These are phyloP conservation scores for Panagrolaimus sp. DNA, from an alignment of 1,140 invertebrate genomes.

Conservation along the genomic window DNA sequence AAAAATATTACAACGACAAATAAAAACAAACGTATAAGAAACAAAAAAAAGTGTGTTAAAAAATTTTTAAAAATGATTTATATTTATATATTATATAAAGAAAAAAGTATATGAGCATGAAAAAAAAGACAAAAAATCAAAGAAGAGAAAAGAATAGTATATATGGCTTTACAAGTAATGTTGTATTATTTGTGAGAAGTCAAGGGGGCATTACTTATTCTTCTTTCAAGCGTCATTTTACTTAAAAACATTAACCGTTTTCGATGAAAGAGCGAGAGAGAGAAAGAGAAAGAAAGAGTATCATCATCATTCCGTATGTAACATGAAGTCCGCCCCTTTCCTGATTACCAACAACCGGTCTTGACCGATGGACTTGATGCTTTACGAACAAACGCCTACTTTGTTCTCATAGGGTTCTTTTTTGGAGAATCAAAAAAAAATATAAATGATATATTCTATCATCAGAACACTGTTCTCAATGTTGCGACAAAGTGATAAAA, in stretches of 20 bases:
- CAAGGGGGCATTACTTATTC: not conserved
- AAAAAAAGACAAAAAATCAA: constrained; percentile 1
- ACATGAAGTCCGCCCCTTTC: constrained; percentile 13
- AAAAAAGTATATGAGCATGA: not conserved
- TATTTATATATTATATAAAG: no score
- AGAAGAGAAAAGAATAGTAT: not conserved
- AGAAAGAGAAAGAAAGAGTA: no score
- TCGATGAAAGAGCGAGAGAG: not conserved
- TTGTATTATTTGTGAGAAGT: not conserved
- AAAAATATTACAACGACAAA: not conserved
- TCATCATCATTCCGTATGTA: not conserved
- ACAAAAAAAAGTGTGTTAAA: not conserved
- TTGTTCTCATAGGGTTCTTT: not conserved
- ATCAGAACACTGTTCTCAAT: not conserved
- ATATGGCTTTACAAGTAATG: not conserved
- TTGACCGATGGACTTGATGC: constrained; percentile 10
- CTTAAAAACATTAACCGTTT: not conserved
- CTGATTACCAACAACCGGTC: constrained; percentile 13
- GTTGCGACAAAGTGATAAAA: not conserved
- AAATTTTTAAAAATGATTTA: no score
- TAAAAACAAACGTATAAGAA: not conserved
- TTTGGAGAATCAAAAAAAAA: not conserved
- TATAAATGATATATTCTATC: not conserved
- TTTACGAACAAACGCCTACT: not conserved
- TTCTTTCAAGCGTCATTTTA: not conserved